Base-by-base conservation (phyloP, 1,140 invertebrate species). In the Triops cancriformis region DNA sequence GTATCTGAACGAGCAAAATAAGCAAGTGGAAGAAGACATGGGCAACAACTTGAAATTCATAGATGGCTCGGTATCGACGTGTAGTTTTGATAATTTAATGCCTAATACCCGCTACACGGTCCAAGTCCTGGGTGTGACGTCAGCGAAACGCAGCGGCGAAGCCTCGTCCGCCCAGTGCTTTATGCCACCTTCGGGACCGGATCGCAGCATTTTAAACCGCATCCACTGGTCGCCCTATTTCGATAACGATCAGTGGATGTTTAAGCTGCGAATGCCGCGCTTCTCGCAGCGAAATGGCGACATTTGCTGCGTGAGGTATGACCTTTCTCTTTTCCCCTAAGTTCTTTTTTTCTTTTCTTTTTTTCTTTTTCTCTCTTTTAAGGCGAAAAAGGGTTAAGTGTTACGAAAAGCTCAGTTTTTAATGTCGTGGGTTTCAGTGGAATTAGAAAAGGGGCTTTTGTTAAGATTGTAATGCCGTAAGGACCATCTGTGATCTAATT, bases 221-320 rank as follows among this genome's bases (percentile, higher is more conserved):
- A 87, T 91, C 3, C 86, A 86, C 26, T 94, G 93, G 93, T 86
- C 88, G 23, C 93, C 92, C 84, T 87, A 88, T 51, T 85, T 89
- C 75, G 87, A 87, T 73, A 86, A 89, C 72, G 90, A 88, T 26
- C 87, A 87, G 80, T 91, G 90, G 84, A 85, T 93, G 73, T 90
- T 94, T 76, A 90, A 91, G 80, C 82, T 94, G 18, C 87, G 87
- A 80, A 83, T 94, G 72, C 92, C 92, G 0, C 86, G 91, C 80
- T 88, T 95, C 18, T 91, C 91, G 0, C 93, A 95, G 82, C 85
- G 93, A 78, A 95, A 95, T 83, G 94, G 94, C 12, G 90, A 90
- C 6, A 94, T 96, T 80, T 95, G 93, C 84, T 95, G 93, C 81
- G 93, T 93, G 83, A 87, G 87, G 88, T 88, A 81, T 28, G 14